These are phyloP conservation scores for Anoplolepis gracilipes DNA, from an alignment of 1,140 invertebrate genomes.

Conservation along the genomic window DNA sequence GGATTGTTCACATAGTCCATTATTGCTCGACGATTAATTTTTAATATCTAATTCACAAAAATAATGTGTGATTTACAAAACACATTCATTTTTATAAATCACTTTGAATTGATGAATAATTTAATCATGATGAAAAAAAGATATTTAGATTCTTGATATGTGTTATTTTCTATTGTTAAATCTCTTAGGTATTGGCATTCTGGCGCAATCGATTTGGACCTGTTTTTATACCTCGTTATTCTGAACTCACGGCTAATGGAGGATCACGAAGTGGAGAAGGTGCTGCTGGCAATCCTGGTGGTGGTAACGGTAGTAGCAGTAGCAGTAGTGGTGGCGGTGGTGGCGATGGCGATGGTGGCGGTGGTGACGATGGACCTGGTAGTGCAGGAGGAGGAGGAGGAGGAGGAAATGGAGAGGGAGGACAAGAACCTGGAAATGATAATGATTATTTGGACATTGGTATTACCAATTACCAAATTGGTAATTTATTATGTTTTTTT, in stretches of 20 bases:
- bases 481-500: slow-evolving; percentile 36
- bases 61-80: neutral
- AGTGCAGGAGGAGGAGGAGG: slow-evolving; percentile 1
- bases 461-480: too few relatives aligned
- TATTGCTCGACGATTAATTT: neutral
- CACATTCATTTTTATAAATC: neutral
- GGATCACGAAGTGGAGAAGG: neutral
- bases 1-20: neutral
- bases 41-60: neutral
- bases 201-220: slow-evolving; percentile 53
- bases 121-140: neutral
- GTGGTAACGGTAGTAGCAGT: neutral
- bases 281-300: neutral
- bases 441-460: slow-evolving; percentile 73
- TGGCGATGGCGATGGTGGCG: neutral
- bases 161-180: neutral
- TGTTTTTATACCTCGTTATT: slow-evolving; percentile 14
- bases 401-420: slow-evolving; percentile 29
- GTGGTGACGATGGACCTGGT: neutral
- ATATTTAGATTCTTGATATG: neutral
- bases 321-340: neutral
- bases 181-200: slow-evolving; percentile 37
- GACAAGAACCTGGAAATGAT: slow-evolving; percentile 74
- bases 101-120: neutral
- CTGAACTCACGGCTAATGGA: slow-evolving; percentile 20